Evolutionary conservation across 2,797 vertebrate genomes (phyloP).

Genomic region (Thalassophryne amazonica): DNA sequence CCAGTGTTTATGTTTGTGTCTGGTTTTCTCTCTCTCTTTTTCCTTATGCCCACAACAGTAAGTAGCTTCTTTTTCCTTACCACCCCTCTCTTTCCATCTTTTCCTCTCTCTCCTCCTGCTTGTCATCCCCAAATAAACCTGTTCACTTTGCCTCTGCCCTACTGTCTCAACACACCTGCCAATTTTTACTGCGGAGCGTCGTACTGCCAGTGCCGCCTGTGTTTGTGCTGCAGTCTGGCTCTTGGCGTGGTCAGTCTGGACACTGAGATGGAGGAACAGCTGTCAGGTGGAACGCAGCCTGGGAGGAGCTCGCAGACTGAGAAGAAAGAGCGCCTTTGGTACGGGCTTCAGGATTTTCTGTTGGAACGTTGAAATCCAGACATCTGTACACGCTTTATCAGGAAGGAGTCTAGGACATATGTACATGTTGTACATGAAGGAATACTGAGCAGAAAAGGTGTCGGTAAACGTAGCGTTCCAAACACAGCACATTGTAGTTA

Average conservation of each 20-base stretch:
- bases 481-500: neutral
- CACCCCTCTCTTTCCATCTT: conserved; percentile 7
- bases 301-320: conserved; percentile 37
- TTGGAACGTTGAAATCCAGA: conserved; percentile 48
- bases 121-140: conserved; percentile 5
- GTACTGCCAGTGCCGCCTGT: conserved; percentile 21
- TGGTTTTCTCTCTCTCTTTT: conserved; percentile 48
- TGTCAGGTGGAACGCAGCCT: conserved; percentile 57
- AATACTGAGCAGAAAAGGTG: neutral
- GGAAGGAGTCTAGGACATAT: conserved; percentile 40
- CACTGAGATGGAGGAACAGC: conserved; percentile 50
- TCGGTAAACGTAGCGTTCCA: neutral
- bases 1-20: conserved; percentile 78
- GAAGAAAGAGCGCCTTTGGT: conserved; percentile 61
- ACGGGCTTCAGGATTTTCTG: conserved; percentile 51
- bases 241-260: conserved; percentile 50
- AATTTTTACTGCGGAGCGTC: conserved; percentile 14
- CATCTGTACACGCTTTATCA: conserved; percentile 67
- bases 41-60: conserved; percentile 57
- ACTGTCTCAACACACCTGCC: conserved; percentile 61
- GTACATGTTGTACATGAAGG: conserved; percentile 10
- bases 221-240: conserved; percentile 71
- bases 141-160: conserved; percentile 14
- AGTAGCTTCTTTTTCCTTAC: conserved; percentile 31
- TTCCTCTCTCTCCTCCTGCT: conserved; percentile 13